phyloP scores from a whole-genome alignment of 1,140 invertebrate genomes.

The Cardiocondyla obscurior region DNA sequence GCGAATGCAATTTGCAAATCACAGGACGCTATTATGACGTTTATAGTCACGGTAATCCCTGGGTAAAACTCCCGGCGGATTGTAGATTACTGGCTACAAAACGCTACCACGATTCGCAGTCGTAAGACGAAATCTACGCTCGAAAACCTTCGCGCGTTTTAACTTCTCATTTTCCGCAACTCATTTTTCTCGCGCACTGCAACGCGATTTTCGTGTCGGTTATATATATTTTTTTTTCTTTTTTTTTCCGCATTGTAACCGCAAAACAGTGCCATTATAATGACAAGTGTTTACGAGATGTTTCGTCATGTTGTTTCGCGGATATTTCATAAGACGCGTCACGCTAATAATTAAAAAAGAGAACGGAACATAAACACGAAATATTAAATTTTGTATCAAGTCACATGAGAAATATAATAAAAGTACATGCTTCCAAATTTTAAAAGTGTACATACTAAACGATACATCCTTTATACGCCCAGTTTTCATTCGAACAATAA shows the following conservation, averaged over 20 bases:
- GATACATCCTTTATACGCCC: too few relatives aligned
- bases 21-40: slow-evolving; percentile 15
- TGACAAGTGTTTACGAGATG: background rate
- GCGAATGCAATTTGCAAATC: slow-evolving; percentile 58
- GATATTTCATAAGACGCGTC: background rate
- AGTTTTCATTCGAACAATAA: too few relatives aligned
- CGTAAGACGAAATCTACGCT: slow-evolving; percentile 8
- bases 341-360: background rate
- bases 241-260: slow-evolving; percentile 27
- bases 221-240: too few relatives aligned
- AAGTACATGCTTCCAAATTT: too few relatives aligned
- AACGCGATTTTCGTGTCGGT: slow-evolving; percentile 21
- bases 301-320: background rate
- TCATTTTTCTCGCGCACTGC: slow-evolving; percentile 17
- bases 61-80: background rate
- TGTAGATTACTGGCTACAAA: background rate
- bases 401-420: too few relatives aligned
- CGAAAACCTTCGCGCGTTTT: slow-evolving; percentile 7
- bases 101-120: background rate
- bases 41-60: background rate
- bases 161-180: background rate
- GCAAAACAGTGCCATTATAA: slow-evolving; percentile 19
- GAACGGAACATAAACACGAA: background rate
- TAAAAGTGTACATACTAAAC: too few relatives aligned
- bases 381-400: background rate